Evolutionary conservation across 2,113 vertebrate species (phyloP), one percentile per base, ranked within the genome.

Genomic region (Spea bombifrons): DNA sequence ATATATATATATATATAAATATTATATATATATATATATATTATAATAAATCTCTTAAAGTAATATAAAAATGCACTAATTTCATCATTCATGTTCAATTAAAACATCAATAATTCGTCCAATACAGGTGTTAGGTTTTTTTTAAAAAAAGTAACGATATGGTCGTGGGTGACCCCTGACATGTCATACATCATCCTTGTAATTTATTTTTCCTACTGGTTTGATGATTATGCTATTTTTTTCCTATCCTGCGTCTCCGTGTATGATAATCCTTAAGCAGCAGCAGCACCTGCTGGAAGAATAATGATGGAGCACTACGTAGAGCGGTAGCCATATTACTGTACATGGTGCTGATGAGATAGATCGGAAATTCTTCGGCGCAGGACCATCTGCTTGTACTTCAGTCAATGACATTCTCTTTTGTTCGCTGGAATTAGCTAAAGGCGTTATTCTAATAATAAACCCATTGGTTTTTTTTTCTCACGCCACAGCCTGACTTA

Each of bases 281-380:
- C 81, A 88, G 86, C 89, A 89, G 75, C 86, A 85, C 75, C 86
- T 87, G 83, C 86, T 53, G 78, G 88, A 88, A 83, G 7, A 77
- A 52, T 61, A 66, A 66, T 46, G 77, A 75, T 83, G 85, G 77
- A 84, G 83, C 83, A 83, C 72, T 59, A 17, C 13, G 7, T 43
- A 55, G 47, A 75, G 8, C 73, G 70, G 48, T 73, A 81, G 75
- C 81, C 85, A 82, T 65, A 4, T n/a, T 44, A 45, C 3, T 30
- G 43, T 47, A 66, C 64, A 48, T 48, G 63, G 48, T 53, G 17
- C 53, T 71, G 47, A 17, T 65, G 45, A 71, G 45, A 71, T 63
- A 70, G 44, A 63, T 45, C 6, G 16, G 12, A 68, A 49, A 68
- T 48, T 59, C 75, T 52, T 68, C 65, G 5, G 59, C 73, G 43